These are phyloP conservation scores for zebrafish (Danio rerio) DNA, from an alignment of 2,113 vertebrate genomes.

Conservation along the genomic window GRCz12tu NC_133178.1:16043001-16043500, in stretches of 20 bases:
- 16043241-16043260: not conserved
- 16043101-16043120: not conserved
- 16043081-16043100: conserved; percentile 13
- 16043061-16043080: not conserved
- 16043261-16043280: not conserved
- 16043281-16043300: conserved; percentile 5
- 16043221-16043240: conserved; percentile 11
- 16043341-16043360: conserved; percentile 18
- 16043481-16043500: not conserved
- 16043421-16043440: conserved; percentile 52
- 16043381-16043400: not conserved
- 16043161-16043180: not conserved
- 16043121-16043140: conserved; percentile 11
- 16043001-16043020: conserved; percentile 12
- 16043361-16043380: conserved; percentile 36
- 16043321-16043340: conserved; percentile 20
- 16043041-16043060: conserved; percentile 27
- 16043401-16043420: conserved; percentile 52
- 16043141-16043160: not conserved
- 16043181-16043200: not conserved
- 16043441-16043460: conserved; percentile 27
- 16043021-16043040: conserved; percentile 27
- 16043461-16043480: conserved; percentile 8
- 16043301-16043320: conserved; percentile 7
- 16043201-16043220: not conserved